Evolutionary conservation across 1,140 invertebrate genomes (phyloP).

Genomic region (Littorina saxatilis): DNA sequence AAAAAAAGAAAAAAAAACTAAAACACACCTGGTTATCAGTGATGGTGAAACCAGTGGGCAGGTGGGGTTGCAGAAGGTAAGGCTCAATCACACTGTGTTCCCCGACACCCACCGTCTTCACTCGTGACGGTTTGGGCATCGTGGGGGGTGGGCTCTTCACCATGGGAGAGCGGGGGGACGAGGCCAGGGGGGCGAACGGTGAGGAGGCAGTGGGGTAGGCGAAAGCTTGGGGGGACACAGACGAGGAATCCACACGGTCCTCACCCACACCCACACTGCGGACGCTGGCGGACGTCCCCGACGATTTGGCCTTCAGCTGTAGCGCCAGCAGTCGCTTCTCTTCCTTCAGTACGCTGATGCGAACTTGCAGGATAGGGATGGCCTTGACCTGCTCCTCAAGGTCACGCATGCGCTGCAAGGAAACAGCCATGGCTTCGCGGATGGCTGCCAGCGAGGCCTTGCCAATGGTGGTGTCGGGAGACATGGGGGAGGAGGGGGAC

Average conservation of each 20-base stretch:
- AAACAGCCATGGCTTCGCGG: conserved; percentile 85
- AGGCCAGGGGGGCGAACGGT: conserved; percentile 35
- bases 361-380: conserved; percentile 85
- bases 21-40: conserved; percentile 50
- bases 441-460: conserved; percentile 49
- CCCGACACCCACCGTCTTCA: conserved; percentile 64
- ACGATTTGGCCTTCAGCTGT: conserved; percentile 77
- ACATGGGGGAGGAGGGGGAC: conserved; percentile 45
- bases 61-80: conserved; percentile 64
- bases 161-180: conserved; percentile 31
- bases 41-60: conserved; percentile 56
- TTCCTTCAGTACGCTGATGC: conserved; percentile 83
- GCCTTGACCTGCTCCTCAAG: conserved; percentile 90
- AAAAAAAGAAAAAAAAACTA: too few relatives aligned
- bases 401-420: conserved; percentile 85
- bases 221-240: conserved; percentile 7
- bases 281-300: conserved; percentile 45
- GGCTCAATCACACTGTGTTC: conserved; percentile 67
- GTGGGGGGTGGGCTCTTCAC: conserved; percentile 57
- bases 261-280: conserved; percentile 72
- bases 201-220: conserved; percentile 21
- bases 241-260: conserved; percentile 54
- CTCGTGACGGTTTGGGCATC: conserved; percentile 56
- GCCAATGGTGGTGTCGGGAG: conserved; percentile 59
- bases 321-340: conserved; percentile 83